Base-by-base conservation (phyloP, 2,797 vertebrate species). In the Meda fulgida region DNA sequence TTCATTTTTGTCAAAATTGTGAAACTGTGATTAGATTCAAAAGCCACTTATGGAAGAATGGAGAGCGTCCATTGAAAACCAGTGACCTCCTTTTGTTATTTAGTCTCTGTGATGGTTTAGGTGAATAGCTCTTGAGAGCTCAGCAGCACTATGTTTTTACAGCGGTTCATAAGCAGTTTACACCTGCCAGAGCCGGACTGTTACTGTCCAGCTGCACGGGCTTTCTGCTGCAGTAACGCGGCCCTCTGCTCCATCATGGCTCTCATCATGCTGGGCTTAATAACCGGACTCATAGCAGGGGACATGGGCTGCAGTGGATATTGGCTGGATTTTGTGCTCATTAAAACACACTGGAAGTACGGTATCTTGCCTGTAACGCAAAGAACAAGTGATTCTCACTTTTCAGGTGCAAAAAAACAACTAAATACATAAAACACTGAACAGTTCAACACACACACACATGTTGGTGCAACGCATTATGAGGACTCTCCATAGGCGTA, bases 281-380 rank as follows among this genome's bases (percentile, higher is more conserved):
- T 91, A 71, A 92, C 85, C 7, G 93, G 92, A 65, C 92, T 92
- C 95, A 93, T 92, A 88, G 90, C 94, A 26, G 89, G 88, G 89
- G 90, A 95, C 89, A 93, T 95, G 89, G 91, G 97, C 93, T 94
- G 95, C 91, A 94, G 91, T 78, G 94, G 97, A 93, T 94, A 96
- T 91, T 94, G 92, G 66, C 96, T 95, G n/a, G 94, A 96, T 93
- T 96, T 96, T 67, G 96, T 97, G 38, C 97, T 95, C 91, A 98
- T 87, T 75, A 97, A 97, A 84, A 99, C 93, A 85, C 97, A 99
- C 48, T 99, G 98, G 93, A 99, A 97, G 92, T 95, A 99, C 89
- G 94, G 96, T 83, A 97, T 95, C 90, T 97, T 96, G 89, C 92
- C 98, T 99, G 91, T 76, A 69, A 85, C 67, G 87, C 48, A 88